Evolutionary conservation across 53 echinoderm and acorn worm species (phyloP).

Genomic region (Pentamera pediparva): DNA sequence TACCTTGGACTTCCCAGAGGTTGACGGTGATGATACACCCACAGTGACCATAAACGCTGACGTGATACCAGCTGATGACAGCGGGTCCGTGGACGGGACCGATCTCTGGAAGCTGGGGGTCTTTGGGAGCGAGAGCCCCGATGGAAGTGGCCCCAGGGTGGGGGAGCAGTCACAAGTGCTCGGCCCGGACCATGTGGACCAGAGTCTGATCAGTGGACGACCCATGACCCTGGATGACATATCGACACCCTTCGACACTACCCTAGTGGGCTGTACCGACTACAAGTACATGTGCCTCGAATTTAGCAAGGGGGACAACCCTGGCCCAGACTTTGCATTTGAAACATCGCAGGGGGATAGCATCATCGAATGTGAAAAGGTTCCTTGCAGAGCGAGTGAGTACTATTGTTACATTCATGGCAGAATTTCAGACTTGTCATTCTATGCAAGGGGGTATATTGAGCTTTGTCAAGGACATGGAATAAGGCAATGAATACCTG

Average conservation of each 20-base stretch:
- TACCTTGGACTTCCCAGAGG: conserved; percentile 34
- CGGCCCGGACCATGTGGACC: conserved; percentile 48
- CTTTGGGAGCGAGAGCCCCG: conserved; percentile 64
- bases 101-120: conserved; percentile 76
- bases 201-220: conserved; percentile 23
- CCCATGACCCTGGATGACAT: conserved; percentile 20
- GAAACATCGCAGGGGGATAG: conserved; percentile 31
- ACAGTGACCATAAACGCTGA: conserved; percentile 41
- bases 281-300: conserved; percentile 81
- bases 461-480: not conserved
- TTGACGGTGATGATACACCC: conserved; percentile 34
- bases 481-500: not conserved
- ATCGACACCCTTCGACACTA: conserved; percentile 28
- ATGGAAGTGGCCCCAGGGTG: conserved; percentile 65
- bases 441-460: too few relatives aligned
- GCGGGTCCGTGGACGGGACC: conserved; percentile 66
- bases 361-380: conserved; percentile 21
- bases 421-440: too few relatives aligned
- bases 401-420: not conserved
- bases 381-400: conserved; percentile 36
- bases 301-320: conserved; percentile 67
- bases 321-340: conserved; percentile 70
- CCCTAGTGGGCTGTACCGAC: conserved; percentile 64
- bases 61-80: conserved; percentile 52
- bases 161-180: conserved; percentile 64